Evolutionary conservation across 2,888 invertebrate species (phyloP), one percentile per base, ranked within the genome.

Genomic region (Mythimna vitellina): DNA sequence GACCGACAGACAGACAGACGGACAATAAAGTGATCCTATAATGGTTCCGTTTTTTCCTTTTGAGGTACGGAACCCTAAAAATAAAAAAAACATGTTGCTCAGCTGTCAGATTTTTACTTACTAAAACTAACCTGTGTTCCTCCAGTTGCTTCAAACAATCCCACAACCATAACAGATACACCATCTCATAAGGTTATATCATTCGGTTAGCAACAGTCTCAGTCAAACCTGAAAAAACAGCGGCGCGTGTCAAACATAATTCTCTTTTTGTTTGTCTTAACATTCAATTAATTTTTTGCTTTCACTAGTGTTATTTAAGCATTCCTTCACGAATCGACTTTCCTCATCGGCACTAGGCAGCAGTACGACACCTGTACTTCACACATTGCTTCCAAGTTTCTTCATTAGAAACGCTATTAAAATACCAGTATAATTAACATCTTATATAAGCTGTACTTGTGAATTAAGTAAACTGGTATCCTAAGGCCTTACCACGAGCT

Each of bases 211-310:
- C 51, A 68, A 62, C 54, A 69, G 14, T 64, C 29, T 12, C 5
- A 14, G 22, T 35, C 9, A 49, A 61, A 46, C 7, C 49, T 25
- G 12, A 49, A 63, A 58, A 67, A 58, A 42, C 29, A 35, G 58
- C 46, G 22, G 49, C 29, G 56, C 63, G 58, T 64, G 60, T 66
- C 38, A 63, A 68, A 46, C 38, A 38, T 60, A 58, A 51, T 58
- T 63, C 46, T 67, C 53, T 66, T 65, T 78, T 73, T 60, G 42
- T 42, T 82, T 83, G 58, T 73, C 51, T 73, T 61, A 49, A 35
- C 54, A 79, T 69, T 61, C 73, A 79, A 86, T 84, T 77, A 64
- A 76, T 78, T 81, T 86, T 82, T 79, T 82, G 86, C 86, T 79
- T 76, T 79, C 75, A 75, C 79, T 56, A 8, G 6, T 64, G 49